Conservation (phyloP, 2,113 vertebrate species). For the Otus sunia region DNA sequence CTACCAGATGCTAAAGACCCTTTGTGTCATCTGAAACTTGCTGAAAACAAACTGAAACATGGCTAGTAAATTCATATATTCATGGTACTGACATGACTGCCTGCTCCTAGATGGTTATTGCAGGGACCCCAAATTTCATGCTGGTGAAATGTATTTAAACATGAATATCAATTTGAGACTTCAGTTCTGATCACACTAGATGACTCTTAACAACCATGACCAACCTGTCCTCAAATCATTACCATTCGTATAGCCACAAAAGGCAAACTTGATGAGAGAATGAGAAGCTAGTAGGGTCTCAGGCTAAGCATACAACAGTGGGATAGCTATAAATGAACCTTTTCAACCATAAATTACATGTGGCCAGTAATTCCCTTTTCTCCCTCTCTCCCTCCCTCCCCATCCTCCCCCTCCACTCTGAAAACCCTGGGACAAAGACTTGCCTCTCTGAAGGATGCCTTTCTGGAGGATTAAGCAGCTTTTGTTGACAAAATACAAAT, state of each 20-base stretch:
- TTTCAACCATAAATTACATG: slow-evolving; percentile 78
- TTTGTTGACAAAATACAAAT: slow-evolving; percentile 88
- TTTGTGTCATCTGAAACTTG: background rate
- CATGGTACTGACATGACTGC: background rate
- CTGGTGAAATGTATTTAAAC: slow-evolving; percentile 40
- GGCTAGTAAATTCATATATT: background rate
- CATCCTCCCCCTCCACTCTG: slow-evolving; percentile 50
- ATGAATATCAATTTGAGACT: slow-evolving; percentile 57
- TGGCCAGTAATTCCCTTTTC: slow-evolving; percentile 73
- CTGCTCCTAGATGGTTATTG: background rate
- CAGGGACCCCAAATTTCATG: slow-evolving; percentile 10
- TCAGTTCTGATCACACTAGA: slow-evolving; percentile 66
- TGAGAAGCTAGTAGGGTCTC: slow-evolving; percentile 64
- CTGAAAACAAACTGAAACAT: background rate
- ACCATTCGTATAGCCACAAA: slow-evolving; percentile 68
- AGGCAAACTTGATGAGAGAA: slow-evolving; percentile 71
- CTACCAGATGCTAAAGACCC: background rate
- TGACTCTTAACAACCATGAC: slow-evolving; percentile 76
- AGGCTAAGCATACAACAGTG: slow-evolving; percentile 71
- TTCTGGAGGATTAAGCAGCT: slow-evolving; percentile 81
- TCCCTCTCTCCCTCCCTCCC: slow-evolving; percentile 30
- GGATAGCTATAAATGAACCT: slow-evolving; percentile 76
- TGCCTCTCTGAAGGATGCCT: slow-evolving; percentile 74
- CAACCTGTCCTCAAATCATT: slow-evolving; percentile 53
- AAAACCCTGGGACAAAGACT: slow-evolving; percentile 75